phyloP scores from a whole-genome alignment of 2,113 vertebrate species.

The Gymnocephalus cernua region DNA sequence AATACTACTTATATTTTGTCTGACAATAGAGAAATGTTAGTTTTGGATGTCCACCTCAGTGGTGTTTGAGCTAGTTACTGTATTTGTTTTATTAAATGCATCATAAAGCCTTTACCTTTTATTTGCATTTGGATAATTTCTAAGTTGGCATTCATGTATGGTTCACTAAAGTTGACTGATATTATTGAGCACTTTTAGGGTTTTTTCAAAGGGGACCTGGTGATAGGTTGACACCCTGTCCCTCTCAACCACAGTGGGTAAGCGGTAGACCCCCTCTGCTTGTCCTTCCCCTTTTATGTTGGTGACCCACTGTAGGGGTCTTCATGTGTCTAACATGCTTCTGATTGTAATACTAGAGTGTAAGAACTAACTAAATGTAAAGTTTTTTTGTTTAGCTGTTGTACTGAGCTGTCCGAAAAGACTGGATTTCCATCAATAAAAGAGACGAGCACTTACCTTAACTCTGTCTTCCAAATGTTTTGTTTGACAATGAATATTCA shows the following conservation, averaged over 20 bases:
- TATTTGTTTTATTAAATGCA: conserved; percentile 58
- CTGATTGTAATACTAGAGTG: conserved; percentile 74
- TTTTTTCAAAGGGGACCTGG: conserved; percentile 6
- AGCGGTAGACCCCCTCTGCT: conserved; percentile 28
- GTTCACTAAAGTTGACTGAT: conserved; percentile 38
- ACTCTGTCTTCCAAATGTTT: conserved; percentile 12
- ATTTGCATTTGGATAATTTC: conserved; percentile 47
- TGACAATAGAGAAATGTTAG: conserved; percentile 62
- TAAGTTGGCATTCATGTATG: conserved; percentile 36
- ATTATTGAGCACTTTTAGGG: conserved; percentile 62
- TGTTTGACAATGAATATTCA: neutral
- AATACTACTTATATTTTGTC: conserved; percentile 77
- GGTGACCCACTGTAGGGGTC: conserved; percentile 51
- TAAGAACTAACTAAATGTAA: conserved; percentile 65
- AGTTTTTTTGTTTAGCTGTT: conserved; percentile 61
- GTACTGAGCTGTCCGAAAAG: conserved; percentile 67
- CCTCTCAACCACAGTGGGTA: conserved; percentile 10
- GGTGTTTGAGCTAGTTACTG: conserved; percentile 63
- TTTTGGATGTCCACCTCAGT: conserved; percentile 60
- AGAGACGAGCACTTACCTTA: conserved; percentile 67
- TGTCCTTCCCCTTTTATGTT: conserved; percentile 38
- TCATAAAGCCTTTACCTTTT: conserved; percentile 49
- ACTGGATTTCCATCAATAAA: conserved; percentile 82
- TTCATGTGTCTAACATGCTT: conserved; percentile 69
- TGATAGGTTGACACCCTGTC: conserved; percentile 4